Percentiles rank a stretch among this genome's conserved stretches.
phyloP scores from a whole-genome alignment of 1,140 invertebrate species.

The Agraylea sexmaculata region DNA sequence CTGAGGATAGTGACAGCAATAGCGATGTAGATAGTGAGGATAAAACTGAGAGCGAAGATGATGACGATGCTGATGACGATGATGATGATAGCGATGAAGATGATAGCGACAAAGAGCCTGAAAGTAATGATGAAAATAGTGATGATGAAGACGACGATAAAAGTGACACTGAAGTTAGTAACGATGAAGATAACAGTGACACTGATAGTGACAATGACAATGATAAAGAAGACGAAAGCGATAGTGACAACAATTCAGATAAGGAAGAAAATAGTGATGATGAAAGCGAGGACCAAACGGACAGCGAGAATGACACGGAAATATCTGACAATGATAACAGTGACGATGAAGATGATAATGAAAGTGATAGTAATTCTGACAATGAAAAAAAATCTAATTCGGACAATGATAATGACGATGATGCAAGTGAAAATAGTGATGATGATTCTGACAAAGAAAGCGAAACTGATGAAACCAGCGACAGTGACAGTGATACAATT shows the following conservation, averaged over 20 bases:
- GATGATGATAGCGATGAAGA: constrained; percentile 17
- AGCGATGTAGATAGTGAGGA: constrained; percentile 20
- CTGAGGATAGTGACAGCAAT: constrained; percentile 9
- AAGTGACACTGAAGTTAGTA: constrained; percentile 6
- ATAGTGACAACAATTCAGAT: constrained; percentile 9
- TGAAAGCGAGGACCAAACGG: no score
- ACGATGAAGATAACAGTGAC: constrained; percentile 9
- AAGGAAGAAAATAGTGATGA: constrained; percentile 1
- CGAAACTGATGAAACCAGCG: no score
- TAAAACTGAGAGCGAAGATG: constrained; percentile 16
- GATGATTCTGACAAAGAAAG: no score
- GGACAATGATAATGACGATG: constrained; percentile 3
- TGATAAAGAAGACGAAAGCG: constrained; percentile 3
- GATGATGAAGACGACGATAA: constrained; percentile 10
- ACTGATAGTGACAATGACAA: constrained; percentile 10
- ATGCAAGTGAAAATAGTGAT: no score
- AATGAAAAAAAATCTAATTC: not conserved
- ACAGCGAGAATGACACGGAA: not conserved
- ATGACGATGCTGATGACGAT: constrained; percentile 15
- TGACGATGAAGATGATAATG: not conserved
- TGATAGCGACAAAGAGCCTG: constrained; percentile 14
- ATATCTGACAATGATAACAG: not conserved
- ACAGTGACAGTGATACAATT: no score
- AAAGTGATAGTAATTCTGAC: not conserved
- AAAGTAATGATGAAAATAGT: constrained; percentile 15